Percentiles rank a stretch among this genome's conserved stretches.
phyloP scores from a whole-genome alignment of 1,140 invertebrate species.

The Dendroctonus valens region DNA sequence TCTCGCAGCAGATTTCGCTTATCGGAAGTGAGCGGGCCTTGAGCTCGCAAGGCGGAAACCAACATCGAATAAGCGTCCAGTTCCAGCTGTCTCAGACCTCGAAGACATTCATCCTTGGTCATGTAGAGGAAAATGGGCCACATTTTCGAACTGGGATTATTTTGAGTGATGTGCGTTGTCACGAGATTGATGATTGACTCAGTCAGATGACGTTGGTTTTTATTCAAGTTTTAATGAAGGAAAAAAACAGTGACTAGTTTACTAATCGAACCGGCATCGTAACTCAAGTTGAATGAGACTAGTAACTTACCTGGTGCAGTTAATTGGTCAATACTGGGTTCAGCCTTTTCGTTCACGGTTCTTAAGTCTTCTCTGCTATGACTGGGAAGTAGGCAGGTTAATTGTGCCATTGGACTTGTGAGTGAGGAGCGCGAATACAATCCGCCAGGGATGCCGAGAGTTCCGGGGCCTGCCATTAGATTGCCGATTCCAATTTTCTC shows the following conservation, averaged over 20 bases:
- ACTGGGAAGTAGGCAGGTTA: constrained; percentile 63
- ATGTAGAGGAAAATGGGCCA: constrained; percentile 72
- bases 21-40: constrained; percentile 79
- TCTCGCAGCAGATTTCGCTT: constrained; percentile 84
- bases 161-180: no score
- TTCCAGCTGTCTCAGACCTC: constrained; percentile 78
- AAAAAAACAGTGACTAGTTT: no score
- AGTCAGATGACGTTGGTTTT: no score
- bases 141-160: constrained; percentile 50
- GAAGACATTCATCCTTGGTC: constrained; percentile 78
- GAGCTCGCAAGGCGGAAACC: constrained; percentile 85
- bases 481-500: constrained; percentile 68
- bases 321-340: constrained; percentile 11
- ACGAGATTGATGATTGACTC: no score
- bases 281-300: no score
- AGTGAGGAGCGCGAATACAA: constrained; percentile 57
- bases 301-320: constrained; percentile 25
- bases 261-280: no score
- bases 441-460: constrained; percentile 55
- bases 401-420: constrained; percentile 71
- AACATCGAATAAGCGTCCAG: constrained; percentile 87
- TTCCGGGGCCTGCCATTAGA: constrained; percentile 63
- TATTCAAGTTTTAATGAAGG: no score
- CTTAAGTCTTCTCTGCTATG: constrained; percentile 39
- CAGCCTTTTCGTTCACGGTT: background rate